Percentiles rank a stretch among this genome's conserved stretches.
Evolutionary conservation across 1,140 invertebrate genomes (phyloP).

Genomic region (Cotesia glomerata): DNA sequence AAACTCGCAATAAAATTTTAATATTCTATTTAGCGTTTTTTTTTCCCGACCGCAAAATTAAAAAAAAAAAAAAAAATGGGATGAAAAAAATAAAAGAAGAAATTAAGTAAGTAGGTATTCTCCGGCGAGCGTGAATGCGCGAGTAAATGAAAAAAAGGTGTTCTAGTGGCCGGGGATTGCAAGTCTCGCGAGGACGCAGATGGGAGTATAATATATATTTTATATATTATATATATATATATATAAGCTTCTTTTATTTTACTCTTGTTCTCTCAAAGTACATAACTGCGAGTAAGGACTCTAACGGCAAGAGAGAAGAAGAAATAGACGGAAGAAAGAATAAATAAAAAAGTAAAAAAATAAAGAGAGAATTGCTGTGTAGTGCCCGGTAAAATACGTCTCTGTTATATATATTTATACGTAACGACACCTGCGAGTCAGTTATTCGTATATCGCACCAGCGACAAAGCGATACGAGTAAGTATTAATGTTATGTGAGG

Average conservation of each 20-base stretch:
- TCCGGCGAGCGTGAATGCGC: neutral
- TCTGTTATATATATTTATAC: neutral
- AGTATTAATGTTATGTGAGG: conserved; percentile 9
- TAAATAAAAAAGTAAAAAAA: neutral
- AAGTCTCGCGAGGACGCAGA: conserved; percentile 13
- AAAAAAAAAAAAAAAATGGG: neutral
- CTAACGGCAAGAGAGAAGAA: too few species aligned
- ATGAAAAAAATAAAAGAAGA: neutral
- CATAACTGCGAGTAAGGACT: too few species aligned
- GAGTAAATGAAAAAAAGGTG: conserved; percentile 24
- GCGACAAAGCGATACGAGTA: conserved; percentile 14
- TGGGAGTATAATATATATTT: conserved; percentile 10
- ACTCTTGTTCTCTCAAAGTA: conserved; percentile 15
- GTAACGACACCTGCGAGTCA: conserved; percentile 24
- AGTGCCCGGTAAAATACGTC: neutral
- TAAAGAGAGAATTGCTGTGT: neutral
- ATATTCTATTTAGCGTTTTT: conserved; percentile 9
- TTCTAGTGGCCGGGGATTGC: neutral
- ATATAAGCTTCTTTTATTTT: conserved; percentile 22
- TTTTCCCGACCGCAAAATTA: conserved; percentile 10
- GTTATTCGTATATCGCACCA: conserved; percentile 9
- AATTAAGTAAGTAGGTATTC: conserved; percentile 2
- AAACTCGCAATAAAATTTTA: conserved; percentile 23
- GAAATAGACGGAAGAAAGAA: too few species aligned
- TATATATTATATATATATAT: too few species aligned